phyloP scores from a whole-genome alignment of 2,113 vertebrate genomes.

The Nyctereutes procyonoides region DNA sequence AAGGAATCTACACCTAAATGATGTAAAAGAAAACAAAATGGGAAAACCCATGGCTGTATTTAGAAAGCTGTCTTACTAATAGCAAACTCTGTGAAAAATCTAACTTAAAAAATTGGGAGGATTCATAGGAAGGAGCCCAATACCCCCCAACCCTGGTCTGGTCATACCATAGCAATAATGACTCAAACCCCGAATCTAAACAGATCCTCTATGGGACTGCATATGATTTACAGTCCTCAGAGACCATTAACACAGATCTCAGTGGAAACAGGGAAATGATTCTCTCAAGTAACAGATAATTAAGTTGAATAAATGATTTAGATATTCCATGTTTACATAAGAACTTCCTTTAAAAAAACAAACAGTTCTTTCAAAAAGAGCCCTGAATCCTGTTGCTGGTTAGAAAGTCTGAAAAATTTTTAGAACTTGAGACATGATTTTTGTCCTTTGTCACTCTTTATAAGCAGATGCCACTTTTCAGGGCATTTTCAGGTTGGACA shows the following conservation, averaged over 20 bases:
- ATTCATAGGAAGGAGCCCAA: background rate
- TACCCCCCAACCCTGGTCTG: background rate
- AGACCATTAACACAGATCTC: background rate
- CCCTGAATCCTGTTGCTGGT: conserved; percentile 40
- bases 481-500: conserved; percentile 84
- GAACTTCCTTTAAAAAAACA: conserved; percentile 78
- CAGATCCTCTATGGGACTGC: background rate
- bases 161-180: conserved; percentile 10
- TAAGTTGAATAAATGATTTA: conserved; percentile 40
- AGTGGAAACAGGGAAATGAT: background rate
- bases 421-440: conserved; percentile 51
- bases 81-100: conserved; percentile 22
- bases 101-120: background rate
- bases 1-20: conserved; percentile 30
- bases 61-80: conserved; percentile 58
- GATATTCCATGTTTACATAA: conserved; percentile 57
- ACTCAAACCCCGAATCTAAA: conserved; percentile 26
- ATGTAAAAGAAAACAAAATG: background rate
- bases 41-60: conserved; percentile 19
- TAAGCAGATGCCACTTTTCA: conserved; percentile 82
- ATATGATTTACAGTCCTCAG: background rate
- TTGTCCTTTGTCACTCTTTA: conserved; percentile 52
- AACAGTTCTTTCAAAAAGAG: conserved; percentile 62
- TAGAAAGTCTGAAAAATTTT: conserved; percentile 59
- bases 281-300: conserved; percentile 56